Evolutionary conservation across 2,797 vertebrate genomes (phyloP).

Genomic region (Iguana delicatissima): DNA sequence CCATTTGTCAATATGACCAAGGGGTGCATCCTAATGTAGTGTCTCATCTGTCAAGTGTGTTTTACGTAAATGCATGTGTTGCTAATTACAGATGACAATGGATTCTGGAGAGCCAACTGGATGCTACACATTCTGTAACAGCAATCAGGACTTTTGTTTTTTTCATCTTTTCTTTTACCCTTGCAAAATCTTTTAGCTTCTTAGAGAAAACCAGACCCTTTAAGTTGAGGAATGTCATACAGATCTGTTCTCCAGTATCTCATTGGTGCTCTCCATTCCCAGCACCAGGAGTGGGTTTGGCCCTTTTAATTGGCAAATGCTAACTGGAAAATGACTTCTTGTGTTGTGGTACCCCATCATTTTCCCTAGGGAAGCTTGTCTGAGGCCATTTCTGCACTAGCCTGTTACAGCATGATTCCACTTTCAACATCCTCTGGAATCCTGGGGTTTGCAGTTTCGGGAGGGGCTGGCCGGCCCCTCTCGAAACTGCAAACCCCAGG

Average conservation of each 20-base stretch:
- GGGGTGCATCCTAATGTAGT: neutral
- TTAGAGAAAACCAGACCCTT: neutral
- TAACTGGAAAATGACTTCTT: neutral
- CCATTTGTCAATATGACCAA: slow-evolving; percentile 15
- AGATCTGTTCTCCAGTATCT: neutral
- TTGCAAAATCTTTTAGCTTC: neutral
- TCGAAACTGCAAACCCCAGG: no score
- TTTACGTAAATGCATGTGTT: slow-evolving; percentile 2
- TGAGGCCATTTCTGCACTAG: no score
- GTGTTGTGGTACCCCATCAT: neutral
- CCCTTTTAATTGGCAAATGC: neutral
- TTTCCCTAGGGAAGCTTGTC: no score
- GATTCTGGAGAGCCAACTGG: neutral
- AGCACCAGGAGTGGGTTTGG: neutral
- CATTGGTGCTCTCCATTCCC: neutral
- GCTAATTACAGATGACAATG: neutral
- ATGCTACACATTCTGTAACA: neutral
- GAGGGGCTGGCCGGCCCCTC: no score
- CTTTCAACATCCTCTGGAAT: no score
- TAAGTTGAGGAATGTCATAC: neutral
- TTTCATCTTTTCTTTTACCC: neutral
- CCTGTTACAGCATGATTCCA: no score
- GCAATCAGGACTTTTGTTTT: neutral
- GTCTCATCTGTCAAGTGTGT: neutral
- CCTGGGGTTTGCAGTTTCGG: no score